Evolutionary conservation across 1,140 invertebrate genomes (phyloP).

Genomic region (Lepidurus couesii): DNA sequence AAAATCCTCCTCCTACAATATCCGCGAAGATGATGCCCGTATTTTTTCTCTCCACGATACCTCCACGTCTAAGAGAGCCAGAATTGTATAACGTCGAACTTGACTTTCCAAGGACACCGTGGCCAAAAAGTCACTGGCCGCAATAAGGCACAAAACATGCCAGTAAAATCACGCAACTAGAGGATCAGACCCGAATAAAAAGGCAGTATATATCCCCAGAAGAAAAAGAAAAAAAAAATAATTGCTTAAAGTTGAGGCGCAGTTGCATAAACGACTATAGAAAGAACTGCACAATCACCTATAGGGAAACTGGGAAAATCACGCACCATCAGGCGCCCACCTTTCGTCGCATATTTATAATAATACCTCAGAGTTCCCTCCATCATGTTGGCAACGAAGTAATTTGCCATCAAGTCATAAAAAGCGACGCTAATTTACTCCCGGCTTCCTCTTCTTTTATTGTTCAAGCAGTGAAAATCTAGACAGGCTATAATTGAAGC

Average conservation of each 20-base stretch:
- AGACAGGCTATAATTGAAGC: neutral
- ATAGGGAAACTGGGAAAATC: too few species aligned
- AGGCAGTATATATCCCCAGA: neutral
- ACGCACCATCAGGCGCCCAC: neutral
- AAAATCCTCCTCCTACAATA: neutral
- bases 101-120: constrained; percentile 11
- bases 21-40: neutral
- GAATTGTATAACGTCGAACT: neutral
- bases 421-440: neutral
- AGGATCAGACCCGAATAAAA: neutral
- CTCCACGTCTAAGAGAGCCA: neutral
- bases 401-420: neutral
- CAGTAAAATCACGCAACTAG: neutral
- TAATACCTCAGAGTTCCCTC: neutral
- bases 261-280: too few species aligned
- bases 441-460: neutral
- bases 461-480: neutral
- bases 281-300: too few species aligned
- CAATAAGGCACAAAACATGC: neutral
- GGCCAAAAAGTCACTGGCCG: neutral
- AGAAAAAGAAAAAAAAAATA: neutral
- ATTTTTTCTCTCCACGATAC: neutral
- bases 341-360: neutral
- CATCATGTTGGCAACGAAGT: neutral
- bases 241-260: too few species aligned